Percentiles rank a stretch among this genome's conserved stretches.
phyloP scores from a whole-genome alignment of 2,888 invertebrate genomes.

The Heliconius erato region DNA sequence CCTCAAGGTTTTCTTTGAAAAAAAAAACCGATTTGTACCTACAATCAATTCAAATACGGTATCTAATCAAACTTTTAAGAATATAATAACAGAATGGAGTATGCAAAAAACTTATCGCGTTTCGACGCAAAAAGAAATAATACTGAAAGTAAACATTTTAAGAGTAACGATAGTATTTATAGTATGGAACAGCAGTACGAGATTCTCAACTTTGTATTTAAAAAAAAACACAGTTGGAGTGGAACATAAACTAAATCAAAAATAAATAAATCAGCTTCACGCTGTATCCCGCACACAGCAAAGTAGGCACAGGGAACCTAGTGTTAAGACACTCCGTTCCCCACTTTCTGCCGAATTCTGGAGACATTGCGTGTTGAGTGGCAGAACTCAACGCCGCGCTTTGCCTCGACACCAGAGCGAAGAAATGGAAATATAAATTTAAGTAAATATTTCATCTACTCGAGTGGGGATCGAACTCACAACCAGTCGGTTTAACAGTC shows the following conservation, averaged over 20 bases:
- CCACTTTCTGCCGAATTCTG: too few species aligned
- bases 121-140: neutral
- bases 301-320: too few species aligned
- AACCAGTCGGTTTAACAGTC: too few species aligned
- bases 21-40: neutral
- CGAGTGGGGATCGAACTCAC: too few species aligned
- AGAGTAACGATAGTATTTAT: neutral
- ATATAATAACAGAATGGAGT: neutral
- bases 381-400: too few species aligned
- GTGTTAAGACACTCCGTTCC: too few species aligned
- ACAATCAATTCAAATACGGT: neutral
- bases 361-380: too few species aligned
- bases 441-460: too few species aligned
- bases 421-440: too few species aligned
- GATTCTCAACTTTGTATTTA: neutral
- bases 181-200: neutral
- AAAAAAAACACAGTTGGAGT: neutral
- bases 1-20: neutral
- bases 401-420: too few species aligned
- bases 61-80: neutral
- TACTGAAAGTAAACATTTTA: neutral
- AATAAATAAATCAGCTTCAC: too few species aligned
- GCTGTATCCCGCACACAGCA: too few species aligned
- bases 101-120: neutral
- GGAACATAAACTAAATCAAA: neutral